Base-by-base conservation (phyloP, 2,888 invertebrate genomes). In the Macrophya alboannulata region DNA sequence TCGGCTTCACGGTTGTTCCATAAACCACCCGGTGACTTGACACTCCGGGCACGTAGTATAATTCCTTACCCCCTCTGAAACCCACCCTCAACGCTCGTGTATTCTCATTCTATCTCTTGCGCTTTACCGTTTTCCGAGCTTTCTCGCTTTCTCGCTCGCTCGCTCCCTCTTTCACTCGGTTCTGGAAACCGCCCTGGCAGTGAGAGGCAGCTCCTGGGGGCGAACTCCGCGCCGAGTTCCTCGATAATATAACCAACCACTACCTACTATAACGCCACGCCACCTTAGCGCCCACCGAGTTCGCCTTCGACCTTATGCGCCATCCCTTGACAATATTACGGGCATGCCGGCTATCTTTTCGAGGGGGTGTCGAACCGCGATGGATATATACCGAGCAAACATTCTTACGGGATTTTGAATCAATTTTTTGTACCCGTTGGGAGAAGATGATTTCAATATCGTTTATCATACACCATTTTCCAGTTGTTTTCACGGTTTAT, bases 1-100 rank as follows among this genome's bases (percentile, higher is more conserved):
- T 77, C 85, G 86, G 77, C 68, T 86, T 86, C 85, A 86, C 87
- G 87, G 86, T 87, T 89, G 87, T 87, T 88, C 88, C 88, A 87
- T 90, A 89, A 89, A 90, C 89, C 89, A 89, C 85, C 87, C 86
- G 85, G 87, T 87, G 88, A 89, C 89, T 91, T 91, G 90, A 88
- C 88, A 90, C 87, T 87, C 91, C 82, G 86, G 86, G 88, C 90
- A 91, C 91, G 90, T 91, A 91, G 88, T 87, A 88, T 90, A 90
- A 91, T 90, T 91, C 90, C 90, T 91, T 90, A 90, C 88, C 77
- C 85, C 79, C 81, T 71, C 72, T 74, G 86, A 71, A 85, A 85
- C 84, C 86, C 85, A 65, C 85, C 85, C 86, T 82, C 85, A 84
- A 86, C 86, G 87, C 86, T 85, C 87, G 86, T 86, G 86, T 86